Evolutionary conservation across 2,888 invertebrate genomes (phyloP), one percentile per base, ranked within the genome.

Genomic region (Cosmia trapezina): DNA sequence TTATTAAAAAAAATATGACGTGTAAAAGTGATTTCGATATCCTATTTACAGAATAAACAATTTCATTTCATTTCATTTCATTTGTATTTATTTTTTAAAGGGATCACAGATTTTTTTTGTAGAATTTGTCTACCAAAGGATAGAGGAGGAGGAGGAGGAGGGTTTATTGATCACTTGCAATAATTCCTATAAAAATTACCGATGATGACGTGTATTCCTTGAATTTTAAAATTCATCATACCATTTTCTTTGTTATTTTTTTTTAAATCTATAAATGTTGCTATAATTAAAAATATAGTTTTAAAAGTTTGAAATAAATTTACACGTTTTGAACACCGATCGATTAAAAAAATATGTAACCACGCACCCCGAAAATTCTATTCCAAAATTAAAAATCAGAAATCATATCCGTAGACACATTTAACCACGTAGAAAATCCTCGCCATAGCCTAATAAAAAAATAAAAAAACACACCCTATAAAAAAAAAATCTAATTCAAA

Each of bases 281-380:
- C n/a, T n/a, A n/a, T n/a, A n/a, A n/a, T n/a, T n/a, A n/a, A n/a
- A 45, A 9, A 22, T 0, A 19, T 9, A 4, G 19, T 61, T n/a
- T 61, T 47, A 28, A 41, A 28, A 28, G 0, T 41, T n/a, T 1
- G 5, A 43, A 6, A 64, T 54, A 45, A 28, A 54, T 54, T n/a
- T 9, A 28, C 63, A 56, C 43, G 22, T 49, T 74, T 22, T 5
- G 33, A 8, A 47, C 41, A 51, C 17, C 68, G 43, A 64, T 72
- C 63, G 43, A 60, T 78, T 12, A 54, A 60, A 59, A 37, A 70
- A 45, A 22, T 22, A 9, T 43, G 5, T 17, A 17, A 78, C 76
- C 78, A 71, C 76, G 53, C 78, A 72, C 78, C 78, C 71, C 2
- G 0, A 22, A 78, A 28, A 49, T 28, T 2, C 3, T 28, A 8